Percentiles rank a stretch among this genome's conserved stretches.
Evolutionary conservation across 1,140 invertebrate genomes (phyloP).

Genomic region (Cyrtorhinus lividipennis): DNA sequence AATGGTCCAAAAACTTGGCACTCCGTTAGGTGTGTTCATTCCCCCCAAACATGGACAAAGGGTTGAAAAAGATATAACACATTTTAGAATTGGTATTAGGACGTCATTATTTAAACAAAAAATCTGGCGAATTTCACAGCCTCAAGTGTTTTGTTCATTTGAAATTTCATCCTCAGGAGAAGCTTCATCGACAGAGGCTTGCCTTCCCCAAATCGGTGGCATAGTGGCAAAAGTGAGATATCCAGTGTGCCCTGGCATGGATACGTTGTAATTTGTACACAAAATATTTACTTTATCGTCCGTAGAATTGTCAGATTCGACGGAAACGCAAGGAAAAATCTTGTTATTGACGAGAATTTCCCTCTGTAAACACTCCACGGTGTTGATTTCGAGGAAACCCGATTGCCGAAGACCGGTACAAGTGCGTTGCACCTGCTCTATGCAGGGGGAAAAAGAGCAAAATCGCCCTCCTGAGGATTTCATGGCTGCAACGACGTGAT

Average conservation of each 20-base stretch:
- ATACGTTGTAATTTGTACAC: slow-evolving; percentile 26
- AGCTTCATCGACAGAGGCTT: too few relatives aligned
- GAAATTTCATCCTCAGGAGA: too few relatives aligned
- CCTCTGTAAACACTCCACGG: slow-evolving; percentile 74
- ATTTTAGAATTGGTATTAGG: too few relatives aligned
- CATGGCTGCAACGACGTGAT: slow-evolving; percentile 52
- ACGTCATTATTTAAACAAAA: too few relatives aligned
- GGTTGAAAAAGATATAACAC: too few relatives aligned
- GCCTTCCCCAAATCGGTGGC: slow-evolving; percentile 44
- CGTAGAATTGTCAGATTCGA: background rate
- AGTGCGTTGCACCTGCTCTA: slow-evolving; percentile 90
- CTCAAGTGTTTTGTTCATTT: too few relatives aligned
- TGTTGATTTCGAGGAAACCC: slow-evolving; percentile 71
- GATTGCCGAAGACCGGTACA: slow-evolving; percentile 48
- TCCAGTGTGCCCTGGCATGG: slow-evolving; percentile 80
- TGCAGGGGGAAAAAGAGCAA: slow-evolving; percentile 95
- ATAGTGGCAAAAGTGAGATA: slow-evolving; percentile 84
- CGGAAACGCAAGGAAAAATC: slow-evolving; percentile 35
- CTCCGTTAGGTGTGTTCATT: too few relatives aligned
- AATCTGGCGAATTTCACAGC: too few relatives aligned
- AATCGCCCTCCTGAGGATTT: slow-evolving; percentile 73
- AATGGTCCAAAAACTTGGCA: too few relatives aligned
- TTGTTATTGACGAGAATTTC: slow-evolving; percentile 63
- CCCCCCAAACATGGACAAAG: too few relatives aligned
- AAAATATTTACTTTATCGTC: slow-evolving; percentile 18